phyloP scores from a whole-genome alignment of 2,888 invertebrate genomes.

The Drosophila prostipennis region DNA sequence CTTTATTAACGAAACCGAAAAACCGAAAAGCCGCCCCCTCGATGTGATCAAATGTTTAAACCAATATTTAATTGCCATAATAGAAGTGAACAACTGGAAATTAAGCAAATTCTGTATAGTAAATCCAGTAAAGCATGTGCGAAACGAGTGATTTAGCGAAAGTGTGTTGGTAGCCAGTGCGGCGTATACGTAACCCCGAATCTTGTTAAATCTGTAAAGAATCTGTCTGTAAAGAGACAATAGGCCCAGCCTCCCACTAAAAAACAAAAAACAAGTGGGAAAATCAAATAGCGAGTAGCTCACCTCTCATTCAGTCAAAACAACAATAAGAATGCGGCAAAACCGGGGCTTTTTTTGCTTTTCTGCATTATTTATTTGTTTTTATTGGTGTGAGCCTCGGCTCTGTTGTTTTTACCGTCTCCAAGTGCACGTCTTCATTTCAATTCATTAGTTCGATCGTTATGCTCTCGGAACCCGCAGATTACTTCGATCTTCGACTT shows the following conservation, averaged over 20 bases:
- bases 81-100: conserved; percentile 47
- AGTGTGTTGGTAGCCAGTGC: conserved; percentile 11
- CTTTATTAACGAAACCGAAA: conserved; percentile 32
- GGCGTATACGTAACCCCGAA: conserved; percentile 33
- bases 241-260: conserved; percentile 24
- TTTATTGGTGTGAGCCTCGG: background rate
- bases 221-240: conserved; percentile 10
- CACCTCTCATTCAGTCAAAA: conserved; percentile 21
- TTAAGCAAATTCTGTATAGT: conserved; percentile 47
- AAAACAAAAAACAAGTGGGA: conserved; percentile 3
- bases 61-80: background rate
- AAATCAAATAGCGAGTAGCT: conserved; percentile 8
- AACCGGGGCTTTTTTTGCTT: conserved; percentile 6
- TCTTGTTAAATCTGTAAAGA: conserved; percentile 22
- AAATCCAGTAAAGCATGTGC: conserved; percentile 42
- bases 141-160: conserved; percentile 15
- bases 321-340: conserved; percentile 38
- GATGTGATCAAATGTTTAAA: conserved; percentile 8
- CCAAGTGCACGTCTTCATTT: conserved; percentile 37
- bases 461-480: conserved; percentile 26
- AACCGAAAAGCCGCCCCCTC: conserved; percentile 30
- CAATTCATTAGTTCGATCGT: conserved; percentile 22
- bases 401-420: conserved; percentile 17
- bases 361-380: conserved; percentile 27
- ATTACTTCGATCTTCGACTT: conserved; percentile 48